Percentiles rank a stretch among this genome's conserved stretches.
phyloP scores from a whole-genome alignment of 2,888 invertebrate genomes.

The Spisula subtruncata region DNA sequence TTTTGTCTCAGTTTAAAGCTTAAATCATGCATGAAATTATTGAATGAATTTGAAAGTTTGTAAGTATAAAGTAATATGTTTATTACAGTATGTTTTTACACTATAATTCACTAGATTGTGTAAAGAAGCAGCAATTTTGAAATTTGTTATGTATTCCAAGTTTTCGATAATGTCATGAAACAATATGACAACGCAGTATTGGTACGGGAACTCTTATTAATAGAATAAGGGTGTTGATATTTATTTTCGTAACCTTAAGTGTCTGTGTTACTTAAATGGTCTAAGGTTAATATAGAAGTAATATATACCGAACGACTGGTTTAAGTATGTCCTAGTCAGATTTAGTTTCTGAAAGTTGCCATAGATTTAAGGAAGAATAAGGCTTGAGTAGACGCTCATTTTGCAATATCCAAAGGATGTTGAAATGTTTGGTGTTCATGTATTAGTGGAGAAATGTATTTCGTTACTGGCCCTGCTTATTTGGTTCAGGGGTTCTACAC shows the following conservation, averaged over 20 bases:
- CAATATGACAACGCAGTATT: constrained; percentile 18
- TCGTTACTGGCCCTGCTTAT: not conserved
- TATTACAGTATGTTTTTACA: not conserved
- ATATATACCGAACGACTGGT: constrained; percentile 16
- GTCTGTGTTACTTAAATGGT: constrained; percentile 45
- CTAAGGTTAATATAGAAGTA: constrained; percentile 37
- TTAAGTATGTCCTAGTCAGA: constrained; percentile 32
- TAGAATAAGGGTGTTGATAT: constrained; percentile 20
- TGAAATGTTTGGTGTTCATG: not conserved
- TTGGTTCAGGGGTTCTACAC: no score
- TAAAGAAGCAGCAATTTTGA: constrained; percentile 18
- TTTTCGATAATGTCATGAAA: constrained; percentile 21
- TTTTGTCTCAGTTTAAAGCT: not conserved
- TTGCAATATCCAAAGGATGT: constrained; percentile 12
- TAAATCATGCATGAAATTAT: not conserved
- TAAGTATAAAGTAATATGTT: not conserved
- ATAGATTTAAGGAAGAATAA: constrained; percentile 21
- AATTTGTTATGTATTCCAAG: not conserved
- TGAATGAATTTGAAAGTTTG: not conserved
- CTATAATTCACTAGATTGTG: constrained; percentile 18
- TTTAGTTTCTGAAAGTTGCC: not conserved
- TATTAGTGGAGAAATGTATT: constrained; percentile 1
- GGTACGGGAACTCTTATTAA: constrained; percentile 14
- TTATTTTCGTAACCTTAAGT: constrained; percentile 36
- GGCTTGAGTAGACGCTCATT: not conserved